Evolutionary conservation across 1,140 invertebrate species (phyloP).

Genomic region (Euschistus heros): DNA sequence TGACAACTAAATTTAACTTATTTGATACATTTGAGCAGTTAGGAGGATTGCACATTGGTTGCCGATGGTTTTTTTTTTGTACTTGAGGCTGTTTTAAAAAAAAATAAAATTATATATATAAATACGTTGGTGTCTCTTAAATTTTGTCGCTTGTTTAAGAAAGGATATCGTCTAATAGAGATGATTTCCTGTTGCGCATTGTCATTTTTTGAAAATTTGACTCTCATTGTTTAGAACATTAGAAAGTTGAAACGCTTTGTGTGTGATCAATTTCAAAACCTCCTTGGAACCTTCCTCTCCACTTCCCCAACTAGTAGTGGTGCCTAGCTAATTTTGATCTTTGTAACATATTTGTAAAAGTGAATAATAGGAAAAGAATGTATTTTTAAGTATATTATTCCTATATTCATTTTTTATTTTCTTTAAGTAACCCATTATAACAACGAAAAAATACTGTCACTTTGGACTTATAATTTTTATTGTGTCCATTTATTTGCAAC

Average conservation of each 20-base stretch:
- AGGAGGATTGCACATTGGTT: constrained; percentile 5
- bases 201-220: constrained; percentile 12
- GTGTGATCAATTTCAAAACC: constrained; percentile 20
- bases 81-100: constrained; percentile 12
- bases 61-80: constrained; percentile 14
- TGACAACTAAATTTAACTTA: no score
- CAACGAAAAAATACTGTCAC: constrained; percentile 1
- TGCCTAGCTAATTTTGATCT: constrained; percentile 10
- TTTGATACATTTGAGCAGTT: no score
- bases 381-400: neutral
- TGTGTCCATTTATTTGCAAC: constrained; percentile 13
- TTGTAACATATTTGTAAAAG: neutral
- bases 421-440: neutral
- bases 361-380: neutral
- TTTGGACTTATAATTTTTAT: constrained; percentile 12
- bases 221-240: constrained; percentile 25
- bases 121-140: constrained; percentile 18
- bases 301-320: neutral
- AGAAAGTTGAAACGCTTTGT: constrained; percentile 24
- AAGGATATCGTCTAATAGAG: constrained; percentile 6
- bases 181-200: constrained; percentile 2
- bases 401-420: neutral
- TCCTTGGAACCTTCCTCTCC: constrained; percentile 8
- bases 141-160: constrained; percentile 20
- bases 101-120: constrained; percentile 11